Percentiles rank a stretch among this genome's conserved stretches.
phyloP scores from a whole-genome alignment of 1,140 invertebrate genomes.

The Psilanteris sp. region DNA sequence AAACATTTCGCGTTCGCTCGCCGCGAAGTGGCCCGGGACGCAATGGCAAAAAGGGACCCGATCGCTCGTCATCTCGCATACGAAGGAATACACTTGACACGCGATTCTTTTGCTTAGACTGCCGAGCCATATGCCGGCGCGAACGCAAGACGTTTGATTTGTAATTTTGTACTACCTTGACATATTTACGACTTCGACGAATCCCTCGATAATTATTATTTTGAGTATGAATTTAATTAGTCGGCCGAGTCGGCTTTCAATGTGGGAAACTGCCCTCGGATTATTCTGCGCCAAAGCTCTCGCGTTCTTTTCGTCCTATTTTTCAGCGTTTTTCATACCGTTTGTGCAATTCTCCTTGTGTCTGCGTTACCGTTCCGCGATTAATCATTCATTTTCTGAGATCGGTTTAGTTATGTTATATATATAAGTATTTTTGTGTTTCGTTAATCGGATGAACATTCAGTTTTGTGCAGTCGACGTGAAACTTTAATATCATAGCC shows the following conservation, averaged over 20 bases:
- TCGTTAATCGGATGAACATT: too few species aligned
- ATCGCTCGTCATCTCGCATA: conserved; percentile 58
- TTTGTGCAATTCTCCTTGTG: too few species aligned
- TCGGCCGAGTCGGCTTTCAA: neutral
- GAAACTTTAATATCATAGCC: too few species aligned
- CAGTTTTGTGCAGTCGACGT: too few species aligned
- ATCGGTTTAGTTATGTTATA: too few species aligned
- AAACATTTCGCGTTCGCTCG: conserved; percentile 67
- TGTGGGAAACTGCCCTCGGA: conserved; percentile 7
- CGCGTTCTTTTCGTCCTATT: neutral
- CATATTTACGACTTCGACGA: conserved; percentile 56
- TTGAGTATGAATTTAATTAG: conserved; percentile 48
- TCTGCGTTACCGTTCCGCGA: too few species aligned
- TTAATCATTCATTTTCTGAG: too few species aligned
- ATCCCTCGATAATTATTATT: conserved; percentile 37
- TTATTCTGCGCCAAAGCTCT: conserved; percentile 6
- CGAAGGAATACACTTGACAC: conserved; percentile 59
- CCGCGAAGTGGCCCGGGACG: conserved; percentile 64
- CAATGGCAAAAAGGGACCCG: conserved; percentile 64
- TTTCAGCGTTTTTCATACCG: too few species aligned
- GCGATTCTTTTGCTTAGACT: conserved; percentile 56
- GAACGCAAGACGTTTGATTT: conserved; percentile 53
- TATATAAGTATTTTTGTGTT: too few species aligned
- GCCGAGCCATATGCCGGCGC: conserved; percentile 41
- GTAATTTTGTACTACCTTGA: conserved; percentile 54